Evolutionary conservation across 1,140 invertebrate genomes (phyloP).

Genomic region (Caenorhabditis latens): DNA sequence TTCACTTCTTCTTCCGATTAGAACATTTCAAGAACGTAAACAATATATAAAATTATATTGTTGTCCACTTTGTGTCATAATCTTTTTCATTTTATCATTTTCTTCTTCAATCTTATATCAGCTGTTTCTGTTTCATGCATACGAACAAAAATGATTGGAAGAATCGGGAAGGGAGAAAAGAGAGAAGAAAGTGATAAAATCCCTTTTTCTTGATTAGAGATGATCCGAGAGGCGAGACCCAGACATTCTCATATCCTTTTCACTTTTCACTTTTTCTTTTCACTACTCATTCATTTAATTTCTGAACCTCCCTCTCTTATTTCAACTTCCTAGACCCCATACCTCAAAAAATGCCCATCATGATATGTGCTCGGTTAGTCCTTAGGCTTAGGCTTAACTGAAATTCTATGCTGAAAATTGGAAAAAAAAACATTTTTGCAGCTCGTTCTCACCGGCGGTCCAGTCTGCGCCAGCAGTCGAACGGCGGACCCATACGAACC

Average conservation of each 20-base stretch:
- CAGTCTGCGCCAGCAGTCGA: constrained; percentile 52
- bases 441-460: constrained; percentile 36
- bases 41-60: constrained; percentile 18
- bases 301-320: neutral
- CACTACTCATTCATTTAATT: neutral
- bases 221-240: too few relatives aligned
- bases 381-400: neutral
- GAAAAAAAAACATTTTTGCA: too few relatives aligned
- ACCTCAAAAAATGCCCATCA: neutral
- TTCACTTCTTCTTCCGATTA: constrained; percentile 27
- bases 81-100: constrained; percentile 28
- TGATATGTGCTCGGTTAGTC: constrained; percentile 49
- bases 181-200: constrained; percentile 37
- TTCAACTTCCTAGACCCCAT: too few relatives aligned
- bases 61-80: constrained; percentile 40
- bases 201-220: too few relatives aligned
- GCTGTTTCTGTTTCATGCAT: constrained; percentile 28
- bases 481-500: constrained; percentile 36
- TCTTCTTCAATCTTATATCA: constrained; percentile 1
- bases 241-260: neutral
- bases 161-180: neutral
- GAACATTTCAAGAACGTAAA: constrained; percentile 39
- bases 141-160: constrained; percentile 48
- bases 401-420: neutral
- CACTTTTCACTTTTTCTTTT: constrained; percentile 13